Base-by-base conservation (phyloP, 2,797 vertebrate genomes). In the Smutsia gigantea region DNA sequence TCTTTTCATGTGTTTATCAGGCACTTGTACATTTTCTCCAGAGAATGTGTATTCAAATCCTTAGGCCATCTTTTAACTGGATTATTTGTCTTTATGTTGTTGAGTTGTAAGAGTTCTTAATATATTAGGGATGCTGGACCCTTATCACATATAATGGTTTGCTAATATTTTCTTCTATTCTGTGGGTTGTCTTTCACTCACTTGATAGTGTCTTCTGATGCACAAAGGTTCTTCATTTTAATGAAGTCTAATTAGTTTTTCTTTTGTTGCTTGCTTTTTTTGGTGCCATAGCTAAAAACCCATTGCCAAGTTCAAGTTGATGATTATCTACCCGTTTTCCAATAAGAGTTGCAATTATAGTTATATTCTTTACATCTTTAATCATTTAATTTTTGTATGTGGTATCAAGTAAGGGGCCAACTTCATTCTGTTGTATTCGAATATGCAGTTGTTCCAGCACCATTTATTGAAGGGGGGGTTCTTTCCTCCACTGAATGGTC, bases 341-440 rank as follows among this genome's bases (percentile, higher is more conserved):
- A 72, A 7, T 77, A 61, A 94, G 42, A 75, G 11, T 66, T 88
- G 10, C 46, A 11, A 10, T n/a, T 64, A 42, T 27, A 51, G 5
- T 82, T 96, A 77, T 64, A 87, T 64, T 87, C 27, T n/a, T 74
- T 86, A 81, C n/a, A 68, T 81, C 17, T 81, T 94, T 75, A 23
- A 39, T 90, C 46, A 64, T 93, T 83, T 78, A 37, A 21, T 93
- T 77, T 71, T 77, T 87, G 4, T 64, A 51, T 82, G 53, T 93
- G 29, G 9, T 69, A 15, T 66, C 55, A 93, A n/a, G 15, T 85
- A 82, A 92, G 66, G 39, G 9, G 81, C 31, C 63, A 57, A 23
- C 39, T 63, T 63, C 25, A 68, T 89, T 86, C 5, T 81, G 92
- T 75, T 55, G 21, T 25, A 64, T 69, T 17, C 61, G 17, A 7